These are phyloP conservation scores for Cyprinus carpio DNA, from an alignment of 2,113 vertebrate genomes.

Conservation along the genomic window DNA sequence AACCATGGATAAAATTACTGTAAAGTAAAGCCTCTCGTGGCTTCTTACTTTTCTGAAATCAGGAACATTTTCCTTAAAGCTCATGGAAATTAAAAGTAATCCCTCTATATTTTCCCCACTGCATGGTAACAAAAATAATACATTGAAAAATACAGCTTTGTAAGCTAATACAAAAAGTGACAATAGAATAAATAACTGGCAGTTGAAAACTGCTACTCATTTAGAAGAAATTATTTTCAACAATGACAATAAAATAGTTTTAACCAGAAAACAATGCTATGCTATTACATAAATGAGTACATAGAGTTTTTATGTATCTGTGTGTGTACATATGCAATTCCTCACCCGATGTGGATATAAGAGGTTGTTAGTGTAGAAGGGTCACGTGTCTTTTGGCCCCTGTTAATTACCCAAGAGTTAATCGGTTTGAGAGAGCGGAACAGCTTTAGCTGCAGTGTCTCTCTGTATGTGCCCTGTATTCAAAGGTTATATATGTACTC, in stretches of 20 bases:
- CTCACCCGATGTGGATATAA: constrained; percentile 1
- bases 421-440: constrained; percentile 41
- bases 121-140: not conserved
- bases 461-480: constrained; percentile 15
- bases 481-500: constrained; percentile 33
- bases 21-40: not conserved
- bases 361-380: not conserved
- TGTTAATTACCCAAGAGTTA: constrained; percentile 51
- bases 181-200: not conserved
- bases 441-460: constrained; percentile 23
- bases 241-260: not conserved
- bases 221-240: not conserved
- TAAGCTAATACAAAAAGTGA: not conserved
- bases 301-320: not conserved
- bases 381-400: constrained; percentile 26
- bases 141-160: not conserved
- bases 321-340: constrained; percentile 8
- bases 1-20: not conserved
- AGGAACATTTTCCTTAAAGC: not conserved
- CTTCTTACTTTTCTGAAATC: not conserved
- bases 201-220: not conserved
- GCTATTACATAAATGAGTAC: not conserved
- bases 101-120: not conserved
- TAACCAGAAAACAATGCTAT: not conserved
- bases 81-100: not conserved